Conservation (phyloP, 1,140 invertebrate genomes). For the Cylas formicarius region DNA sequence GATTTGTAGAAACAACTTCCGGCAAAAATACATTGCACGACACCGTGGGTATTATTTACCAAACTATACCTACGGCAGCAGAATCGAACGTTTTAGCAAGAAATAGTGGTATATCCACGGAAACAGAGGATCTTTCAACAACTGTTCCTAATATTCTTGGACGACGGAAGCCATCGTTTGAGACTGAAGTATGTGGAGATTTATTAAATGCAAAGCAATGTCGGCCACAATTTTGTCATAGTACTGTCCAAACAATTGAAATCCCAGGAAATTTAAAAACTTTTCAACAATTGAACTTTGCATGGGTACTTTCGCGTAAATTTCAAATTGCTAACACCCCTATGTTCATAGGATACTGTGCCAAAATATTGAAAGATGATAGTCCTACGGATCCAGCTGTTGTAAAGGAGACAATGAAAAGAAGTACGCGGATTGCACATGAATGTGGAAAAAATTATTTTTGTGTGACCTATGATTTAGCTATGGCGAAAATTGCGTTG, state of each 20-base stretch:
- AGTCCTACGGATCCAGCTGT: slow-evolving; percentile 14
- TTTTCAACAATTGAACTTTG: slow-evolving; percentile 8
- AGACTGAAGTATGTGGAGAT: slow-evolving; percentile 6
- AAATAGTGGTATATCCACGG: slow-evolving; percentile 13
- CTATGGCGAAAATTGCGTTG: slow-evolving; percentile 38
- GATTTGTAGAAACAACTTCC: slow-evolving; percentile 32
- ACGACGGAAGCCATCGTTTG: slow-evolving; percentile 12
- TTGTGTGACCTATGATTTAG: slow-evolving; percentile 39
- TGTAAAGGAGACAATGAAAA: slow-evolving; percentile 24
- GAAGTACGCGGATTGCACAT: slow-evolving; percentile 13
- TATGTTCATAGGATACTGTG: slow-evolving; percentile 35
- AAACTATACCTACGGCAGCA: slow-evolving; percentile 24
- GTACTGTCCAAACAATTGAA: slow-evolving; percentile 4
- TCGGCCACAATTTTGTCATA: slow-evolving; percentile 10
- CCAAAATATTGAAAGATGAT: slow-evolving; percentile 16
- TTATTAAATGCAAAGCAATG: slow-evolving; percentile 5
- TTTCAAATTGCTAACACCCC: slow-evolving; percentile 20
- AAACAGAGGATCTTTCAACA: slow-evolving; percentile 14
- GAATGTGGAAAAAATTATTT: slow-evolving; percentile 15
- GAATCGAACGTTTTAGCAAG: slow-evolving; percentile 17
- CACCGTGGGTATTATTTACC: slow-evolving; percentile 42
- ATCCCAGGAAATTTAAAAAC: slow-evolving; percentile 1
- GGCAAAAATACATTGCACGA: slow-evolving; percentile 43
- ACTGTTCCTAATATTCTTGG: slow-evolving; percentile 22
- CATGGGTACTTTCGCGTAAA: slow-evolving; percentile 15